Percentiles rank a stretch among this genome's conserved stretches.
These are phyloP conservation scores for Bradypus variegatus DNA, from an alignment of 2,797 vertebrate species.

Conservation along the genomic window DNA sequence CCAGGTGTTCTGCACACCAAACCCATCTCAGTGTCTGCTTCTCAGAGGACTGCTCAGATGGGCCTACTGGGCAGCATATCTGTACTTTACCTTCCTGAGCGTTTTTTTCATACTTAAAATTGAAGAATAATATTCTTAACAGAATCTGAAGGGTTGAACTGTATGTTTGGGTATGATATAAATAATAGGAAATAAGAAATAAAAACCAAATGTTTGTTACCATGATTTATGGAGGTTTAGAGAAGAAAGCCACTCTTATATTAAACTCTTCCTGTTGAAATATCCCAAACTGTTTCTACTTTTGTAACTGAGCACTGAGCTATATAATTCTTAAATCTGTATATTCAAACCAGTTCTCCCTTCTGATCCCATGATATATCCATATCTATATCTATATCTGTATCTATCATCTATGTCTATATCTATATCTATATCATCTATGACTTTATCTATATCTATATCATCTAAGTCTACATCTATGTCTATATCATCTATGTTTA, in stretches of 20 bases:
- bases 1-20: neutral
- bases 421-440: too few relatives aligned
- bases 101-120: neutral
- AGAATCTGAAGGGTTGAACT: neutral
- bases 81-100: neutral
- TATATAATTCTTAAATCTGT: too few relatives aligned
- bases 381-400: too few relatives aligned
- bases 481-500: too few relatives aligned
- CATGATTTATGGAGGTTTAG: neutral
- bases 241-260: neutral
- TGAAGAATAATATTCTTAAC: neutral
- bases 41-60: neutral
- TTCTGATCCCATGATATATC: neutral
- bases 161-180: neutral
- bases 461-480: too few relatives aligned
- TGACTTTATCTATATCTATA: too few relatives aligned
- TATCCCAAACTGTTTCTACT: neutral
- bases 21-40: neutral
- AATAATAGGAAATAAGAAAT: neutral
- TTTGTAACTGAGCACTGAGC: neutral
- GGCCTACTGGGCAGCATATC: too few relatives aligned
- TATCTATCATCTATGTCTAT: too few relatives aligned
- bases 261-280: neutral
- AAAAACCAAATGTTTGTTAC: neutral
- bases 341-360: neutral